Evolutionary conservation across 1,140 invertebrate genomes (phyloP).

Genomic region (Philotrypesis tridentata): DNA sequence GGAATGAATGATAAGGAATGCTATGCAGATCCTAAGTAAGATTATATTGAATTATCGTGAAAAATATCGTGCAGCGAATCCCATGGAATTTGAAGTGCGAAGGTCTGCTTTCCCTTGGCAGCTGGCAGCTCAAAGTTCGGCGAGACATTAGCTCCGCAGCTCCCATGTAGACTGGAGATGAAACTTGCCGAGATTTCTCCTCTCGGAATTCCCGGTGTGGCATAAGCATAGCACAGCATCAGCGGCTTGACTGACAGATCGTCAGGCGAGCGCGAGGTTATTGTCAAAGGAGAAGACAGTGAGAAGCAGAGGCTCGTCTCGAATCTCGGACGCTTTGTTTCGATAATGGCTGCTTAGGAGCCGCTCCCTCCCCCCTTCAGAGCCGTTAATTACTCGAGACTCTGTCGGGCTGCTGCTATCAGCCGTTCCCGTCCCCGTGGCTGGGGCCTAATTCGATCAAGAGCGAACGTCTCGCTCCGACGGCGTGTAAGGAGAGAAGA

Average conservation of each 20-base stretch:
- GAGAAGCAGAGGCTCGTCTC: constrained; percentile 22
- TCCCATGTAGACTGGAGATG: not conserved
- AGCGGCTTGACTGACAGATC: not conserved
- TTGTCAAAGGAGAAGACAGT: constrained; percentile 42
- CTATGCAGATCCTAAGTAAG: too few species aligned
- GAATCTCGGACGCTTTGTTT: constrained; percentile 61
- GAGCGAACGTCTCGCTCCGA: constrained; percentile 63
- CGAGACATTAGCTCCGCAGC: too few species aligned
- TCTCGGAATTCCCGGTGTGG: not conserved
- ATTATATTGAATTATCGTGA: too few species aligned
- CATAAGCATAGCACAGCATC: not conserved
- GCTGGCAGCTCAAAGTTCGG: too few species aligned
- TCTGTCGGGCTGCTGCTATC: constrained; percentile 68
- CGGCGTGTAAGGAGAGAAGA: constrained; percentile 55
- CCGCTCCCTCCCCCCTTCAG: constrained; percentile 42
- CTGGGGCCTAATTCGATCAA: constrained; percentile 72
- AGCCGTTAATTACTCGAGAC: constrained; percentile 73
- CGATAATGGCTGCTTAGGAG: constrained; percentile 68
- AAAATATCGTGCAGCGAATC: too few species aligned
- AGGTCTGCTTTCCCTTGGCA: too few species aligned
- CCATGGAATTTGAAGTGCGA: too few species aligned
- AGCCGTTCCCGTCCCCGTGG: constrained; percentile 68
- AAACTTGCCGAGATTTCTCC: constrained; percentile 33
- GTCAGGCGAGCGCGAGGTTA: constrained; percentile 30
- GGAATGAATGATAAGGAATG: too few species aligned